These are phyloP conservation scores for Macrotus californicus DNA, from an alignment of 2,113 vertebrate genomes.

Conservation along the genomic window DNA sequence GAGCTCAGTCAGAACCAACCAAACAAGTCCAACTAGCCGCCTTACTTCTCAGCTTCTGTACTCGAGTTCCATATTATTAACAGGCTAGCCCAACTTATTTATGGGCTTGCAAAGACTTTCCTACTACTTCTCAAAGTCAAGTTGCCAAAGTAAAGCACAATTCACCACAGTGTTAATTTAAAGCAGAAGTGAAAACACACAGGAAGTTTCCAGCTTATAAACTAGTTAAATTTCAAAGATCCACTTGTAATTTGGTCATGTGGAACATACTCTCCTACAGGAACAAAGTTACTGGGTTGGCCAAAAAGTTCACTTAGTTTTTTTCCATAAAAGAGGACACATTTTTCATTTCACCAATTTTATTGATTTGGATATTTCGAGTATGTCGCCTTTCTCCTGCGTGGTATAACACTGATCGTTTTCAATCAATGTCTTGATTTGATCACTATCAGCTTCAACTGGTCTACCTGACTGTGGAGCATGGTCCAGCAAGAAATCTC, in stretches of 20 bases:
- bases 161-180: not conserved
- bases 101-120: not conserved
- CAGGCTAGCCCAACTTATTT: not conserved
- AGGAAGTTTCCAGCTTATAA: not conserved
- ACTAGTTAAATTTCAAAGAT: not conserved
- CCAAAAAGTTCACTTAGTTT: too few species aligned
- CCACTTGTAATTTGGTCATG: not conserved
- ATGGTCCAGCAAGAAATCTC: too few species aligned
- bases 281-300: not conserved
- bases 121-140: not conserved
- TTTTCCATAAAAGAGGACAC: too few species aligned
- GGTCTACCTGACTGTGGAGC: too few species aligned
- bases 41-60: not conserved
- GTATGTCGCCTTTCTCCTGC: too few species aligned
- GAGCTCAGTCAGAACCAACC: not conserved
- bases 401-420: too few species aligned
- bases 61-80: not conserved
- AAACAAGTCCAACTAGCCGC: not conserved
- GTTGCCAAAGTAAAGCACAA: not conserved
- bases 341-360: too few species aligned
- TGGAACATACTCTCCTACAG: not conserved
- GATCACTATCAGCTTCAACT: too few species aligned
- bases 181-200: not conserved
- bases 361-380: too few species aligned
- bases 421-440: too few species aligned